These are phyloP conservation scores for Scatophagus argus DNA, from an alignment of 2,113 vertebrate genomes.

Conservation along the genomic window DNA sequence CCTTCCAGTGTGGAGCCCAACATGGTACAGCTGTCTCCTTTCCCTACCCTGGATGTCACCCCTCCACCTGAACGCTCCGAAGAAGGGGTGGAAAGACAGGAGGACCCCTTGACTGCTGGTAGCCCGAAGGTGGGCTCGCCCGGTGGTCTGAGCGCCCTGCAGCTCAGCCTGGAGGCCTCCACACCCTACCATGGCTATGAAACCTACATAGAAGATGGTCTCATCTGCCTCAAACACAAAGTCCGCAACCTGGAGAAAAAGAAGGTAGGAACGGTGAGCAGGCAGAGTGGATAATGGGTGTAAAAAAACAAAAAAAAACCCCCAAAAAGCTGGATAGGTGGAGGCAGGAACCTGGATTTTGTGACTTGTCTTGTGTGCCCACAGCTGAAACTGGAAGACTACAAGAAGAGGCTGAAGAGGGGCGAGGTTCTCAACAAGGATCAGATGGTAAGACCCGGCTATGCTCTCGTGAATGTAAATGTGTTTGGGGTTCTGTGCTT, in stretches of 20 bases:
- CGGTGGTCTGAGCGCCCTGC: conserved; percentile 74
- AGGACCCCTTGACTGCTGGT: conserved; percentile 19
- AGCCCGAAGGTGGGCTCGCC: conserved; percentile 47
- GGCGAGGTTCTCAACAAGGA: conserved; percentile 88
- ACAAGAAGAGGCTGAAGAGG: conserved; percentile 85
- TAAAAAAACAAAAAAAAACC: too few relatives aligned
- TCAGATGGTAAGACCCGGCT: conserved; percentile 83
- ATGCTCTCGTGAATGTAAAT: rapidly evolving
- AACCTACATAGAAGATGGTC: conserved; percentile 93
- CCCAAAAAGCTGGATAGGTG: background rate
- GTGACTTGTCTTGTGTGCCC: conserved; percentile 3
- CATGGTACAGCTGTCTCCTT: conserved; percentile 92
- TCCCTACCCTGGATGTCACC: conserved; percentile 73
- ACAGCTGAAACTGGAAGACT: conserved; percentile 90
- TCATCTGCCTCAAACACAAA: conserved; percentile 97
- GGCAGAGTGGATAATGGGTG: background rate
- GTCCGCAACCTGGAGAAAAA: conserved; percentile 98
- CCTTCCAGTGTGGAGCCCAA: conserved; percentile 61
- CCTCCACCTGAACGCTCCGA: conserved; percentile 78
- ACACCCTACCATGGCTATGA: conserved; percentile 91
- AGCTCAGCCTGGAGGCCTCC: conserved; percentile 79
- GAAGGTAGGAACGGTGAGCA: conserved; percentile 85
- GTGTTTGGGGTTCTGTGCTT: rapidly evolving
- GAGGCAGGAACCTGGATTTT: background rate
- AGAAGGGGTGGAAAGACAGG: conserved; percentile 73